These are phyloP conservation scores for Muscicapa striata DNA, from an alignment of 2,797 vertebrate species.

Conservation along the genomic window DNA sequence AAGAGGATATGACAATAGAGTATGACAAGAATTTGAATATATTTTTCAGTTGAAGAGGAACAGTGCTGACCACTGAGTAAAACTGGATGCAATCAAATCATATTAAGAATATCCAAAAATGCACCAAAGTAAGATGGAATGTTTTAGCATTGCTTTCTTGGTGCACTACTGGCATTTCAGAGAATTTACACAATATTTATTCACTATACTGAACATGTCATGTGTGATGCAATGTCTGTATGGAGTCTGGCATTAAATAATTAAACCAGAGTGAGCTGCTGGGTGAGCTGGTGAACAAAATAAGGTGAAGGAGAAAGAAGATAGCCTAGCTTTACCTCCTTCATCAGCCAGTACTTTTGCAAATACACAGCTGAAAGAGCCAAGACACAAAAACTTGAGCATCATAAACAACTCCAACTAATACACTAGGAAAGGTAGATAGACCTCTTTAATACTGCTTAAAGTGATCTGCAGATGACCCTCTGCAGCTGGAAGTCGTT, in stretches of 20 bases:
- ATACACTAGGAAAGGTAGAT: not conserved
- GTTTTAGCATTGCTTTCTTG: not conserved
- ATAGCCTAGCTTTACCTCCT: not conserved
- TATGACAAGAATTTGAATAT: not conserved
- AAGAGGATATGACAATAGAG: not conserved
- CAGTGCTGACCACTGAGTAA: not conserved
- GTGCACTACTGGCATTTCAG: not conserved
- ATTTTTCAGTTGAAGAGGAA: not conserved
- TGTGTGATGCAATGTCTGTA: not conserved
- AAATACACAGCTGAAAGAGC: not conserved
- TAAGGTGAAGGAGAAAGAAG: not conserved
- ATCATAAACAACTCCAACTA: not conserved
- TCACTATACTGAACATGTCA: not conserved
- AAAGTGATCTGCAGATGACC: not conserved
- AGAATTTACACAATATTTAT: not conserved
- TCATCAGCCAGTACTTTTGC: not conserved
- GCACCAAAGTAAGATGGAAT: not conserved
- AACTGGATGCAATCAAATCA: not conserved
- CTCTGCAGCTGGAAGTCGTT: conserved; percentile 1
- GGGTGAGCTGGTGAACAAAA: not conserved
- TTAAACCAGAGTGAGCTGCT: not conserved
- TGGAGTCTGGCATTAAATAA: not conserved
- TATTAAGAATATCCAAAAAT: not conserved
- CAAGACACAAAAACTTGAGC: not conserved
- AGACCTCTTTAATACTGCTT: not conserved